Base-by-base conservation (phyloP, 1,140 invertebrate species). In the Hetaerina americana region DNA sequence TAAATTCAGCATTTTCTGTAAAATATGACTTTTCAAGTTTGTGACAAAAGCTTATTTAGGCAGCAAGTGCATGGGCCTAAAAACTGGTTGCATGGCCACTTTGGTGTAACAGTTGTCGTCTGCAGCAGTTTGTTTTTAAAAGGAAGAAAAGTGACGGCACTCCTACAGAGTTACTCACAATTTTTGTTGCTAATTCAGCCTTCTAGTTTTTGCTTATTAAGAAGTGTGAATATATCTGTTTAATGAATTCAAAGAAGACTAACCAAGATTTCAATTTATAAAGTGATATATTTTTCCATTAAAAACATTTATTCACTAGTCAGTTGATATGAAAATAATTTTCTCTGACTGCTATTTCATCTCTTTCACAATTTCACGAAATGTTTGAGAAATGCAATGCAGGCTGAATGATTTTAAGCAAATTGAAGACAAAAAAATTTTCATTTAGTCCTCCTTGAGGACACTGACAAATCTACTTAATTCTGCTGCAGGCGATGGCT, bases 401-500 rank as follows among this genome's bases (percentile, higher is more conserved):
- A n/a, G 40, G 40, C 40, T 57, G 40, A 57, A 57, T 57, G 40
- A 57, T 57, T 57, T 57, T 57, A 2, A 57, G 15, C 22, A 1
- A 57, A 57, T 57, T 57, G 40, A n/a, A n/a, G n/a, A n/a, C n/a
- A n/a, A n/a, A 57, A 57, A 40, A 57, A 57, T 3, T 57, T 57
- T 12, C 22, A 57, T 57, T 57, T 57, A 57, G 40, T 57, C 40
- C 40, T 40, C 15, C n/a, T 18, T 18, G 22, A 57, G 40, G 40
- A 57, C 40, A 57, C 40, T 72, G 75, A 78, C 79, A 82, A 83
- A 83, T 85, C 83, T 85, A 84, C 84, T 85, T 85, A 84, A 85
- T 85, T 86, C 79, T 83, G 82, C 82, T 86, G 87, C 90, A 94
- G 91, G 92, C 90, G 91, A 93, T 89, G 90, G 91, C 89, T 94